Base-by-base conservation (phyloP, 2,113 vertebrate species). In the Pseudorhombus dupliciocellatus region DNA sequence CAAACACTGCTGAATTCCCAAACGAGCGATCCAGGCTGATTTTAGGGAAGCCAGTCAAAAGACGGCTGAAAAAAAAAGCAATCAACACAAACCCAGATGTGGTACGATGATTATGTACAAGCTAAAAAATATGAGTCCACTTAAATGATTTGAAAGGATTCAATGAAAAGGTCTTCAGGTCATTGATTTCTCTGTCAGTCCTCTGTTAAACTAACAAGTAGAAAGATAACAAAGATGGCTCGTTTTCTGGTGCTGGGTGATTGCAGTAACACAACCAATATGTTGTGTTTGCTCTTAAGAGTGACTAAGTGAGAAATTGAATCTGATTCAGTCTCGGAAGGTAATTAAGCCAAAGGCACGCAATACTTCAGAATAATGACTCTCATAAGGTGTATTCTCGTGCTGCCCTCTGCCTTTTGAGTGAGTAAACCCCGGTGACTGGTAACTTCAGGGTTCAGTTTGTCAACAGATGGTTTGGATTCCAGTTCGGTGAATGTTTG, bases 351-450 rank as follows among this genome's bases (percentile, higher is more conserved):
- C 31, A 30, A 34, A 14, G 4, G 16, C 26, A 51, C 62, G 22
- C 12, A 10, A 65, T 21, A 15, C 21, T 59, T 71, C 14, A 21
- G 46, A 24, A 3, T 59, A 40, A 64, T 63, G 60, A 60, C 40
- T 34, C 70, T 52, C 16, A 40, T 58, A 51, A 57, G 46, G 40
- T 55, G 55, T 15, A 69, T 77, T 77, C 58, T 21, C 22, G 63
- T 88, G 77, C 87, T 87, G 72, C 83, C 83, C 50, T 68, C 76
- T 87, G 68, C 52, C 71, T 82, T 77, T 25, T 34, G 21, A 76
- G 76, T 46, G 64, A 40, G 37, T 48, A 44, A 58, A 57, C 52
- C 26, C 50, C 60, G 42, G 42, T 15, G 11, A 46, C 21, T 60
- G 67, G n/a, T 34, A 28, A 62, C 21, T 58, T 75, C 63, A 28